Base-by-base conservation (phyloP, 2,888 invertebrate genomes). In the Strigamia transsilvanica region DNA sequence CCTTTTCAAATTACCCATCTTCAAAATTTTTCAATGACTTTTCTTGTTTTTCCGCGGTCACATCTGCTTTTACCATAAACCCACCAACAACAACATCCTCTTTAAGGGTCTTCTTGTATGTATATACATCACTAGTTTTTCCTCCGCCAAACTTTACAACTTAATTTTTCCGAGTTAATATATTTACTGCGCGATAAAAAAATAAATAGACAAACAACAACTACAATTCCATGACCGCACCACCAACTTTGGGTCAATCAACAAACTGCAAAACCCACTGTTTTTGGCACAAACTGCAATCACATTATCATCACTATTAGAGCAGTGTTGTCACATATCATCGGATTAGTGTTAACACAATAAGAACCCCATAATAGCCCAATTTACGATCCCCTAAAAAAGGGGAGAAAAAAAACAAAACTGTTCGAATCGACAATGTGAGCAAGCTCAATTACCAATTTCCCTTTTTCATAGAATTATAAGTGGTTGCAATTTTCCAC, bases 271-370 rank as follows among this genome's bases (percentile, higher is more conserved):
- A 66, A 66, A 66, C 66, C 27, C 7, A 66, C 66, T 66, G 66
- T 66, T 66, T 66, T 27, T 66, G 66, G 66, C 66, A 66, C 66
- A 66, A 66, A 66, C 66, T 27, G 66, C 66, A 66, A 66, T 66
- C 66, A 66, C 66, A 66, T 66, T 66, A 66, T 66, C 66, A 66
- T 66, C 66, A 23, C 66, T 66, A 66, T 66, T 66, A 66, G 27
- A 4, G 66, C 32, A 15, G 9, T 66, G 66, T 66, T 66, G 66
- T 66, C 66, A 66, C 66, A 66, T 66, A 66, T 66, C 66, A 66
- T 66, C 66, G 27, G 27, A 66, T 66, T 66, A 66, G 66, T 27
- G 66, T 66, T 51, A 66, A 66, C 66, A 66, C 66, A 66, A 66
- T 66, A 66, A 66, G 15, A 27, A 66, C 66, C 66, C 66, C 66